phyloP scores from a whole-genome alignment of 2,113 vertebrate genomes.

The Cebidichthys violaceus region DNA sequence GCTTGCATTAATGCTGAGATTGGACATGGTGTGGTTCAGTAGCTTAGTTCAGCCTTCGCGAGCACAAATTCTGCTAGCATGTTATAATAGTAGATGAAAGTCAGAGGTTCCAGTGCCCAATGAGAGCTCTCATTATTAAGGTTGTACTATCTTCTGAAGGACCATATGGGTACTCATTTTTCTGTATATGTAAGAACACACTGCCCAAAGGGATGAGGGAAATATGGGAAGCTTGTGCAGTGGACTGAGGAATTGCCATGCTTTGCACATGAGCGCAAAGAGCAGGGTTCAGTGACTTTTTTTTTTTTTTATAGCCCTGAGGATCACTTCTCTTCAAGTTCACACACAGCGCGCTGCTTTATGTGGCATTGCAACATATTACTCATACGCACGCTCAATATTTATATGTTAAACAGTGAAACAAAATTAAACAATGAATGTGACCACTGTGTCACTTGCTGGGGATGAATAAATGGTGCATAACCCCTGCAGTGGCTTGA shows the following conservation, averaged over 20 bases:
- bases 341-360: constrained; percentile 43
- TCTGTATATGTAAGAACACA: constrained; percentile 69
- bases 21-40: constrained; percentile 72
- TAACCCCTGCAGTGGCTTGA: constrained; percentile 14
- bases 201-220: constrained; percentile 66
- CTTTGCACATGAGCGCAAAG: constrained; percentile 73
- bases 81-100: constrained; percentile 75
- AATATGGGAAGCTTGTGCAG: constrained; percentile 67
- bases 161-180: constrained; percentile 71
- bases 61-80: constrained; percentile 68
- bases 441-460: constrained; percentile 23
- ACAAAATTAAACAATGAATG: constrained; percentile 30
- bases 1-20: constrained; percentile 72
- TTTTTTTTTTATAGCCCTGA: constrained; percentile 56
- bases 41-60: constrained; percentile 70
- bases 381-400: constrained; percentile 26
- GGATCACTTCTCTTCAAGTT: constrained; percentile 67
- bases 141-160: constrained; percentile 68
- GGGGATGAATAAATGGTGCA: constrained; percentile 3
- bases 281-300: constrained; percentile 72
- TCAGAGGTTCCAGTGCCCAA: constrained; percentile 69
- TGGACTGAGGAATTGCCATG: constrained; percentile 75
- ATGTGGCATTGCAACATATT: constrained; percentile 31
- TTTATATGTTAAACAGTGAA: constrained; percentile 32
- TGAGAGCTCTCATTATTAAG: constrained; percentile 78